Percentiles rank a stretch among this genome's conserved stretches.
phyloP scores from a whole-genome alignment of 2,888 invertebrate species.

The Netelia virgata region DNA sequence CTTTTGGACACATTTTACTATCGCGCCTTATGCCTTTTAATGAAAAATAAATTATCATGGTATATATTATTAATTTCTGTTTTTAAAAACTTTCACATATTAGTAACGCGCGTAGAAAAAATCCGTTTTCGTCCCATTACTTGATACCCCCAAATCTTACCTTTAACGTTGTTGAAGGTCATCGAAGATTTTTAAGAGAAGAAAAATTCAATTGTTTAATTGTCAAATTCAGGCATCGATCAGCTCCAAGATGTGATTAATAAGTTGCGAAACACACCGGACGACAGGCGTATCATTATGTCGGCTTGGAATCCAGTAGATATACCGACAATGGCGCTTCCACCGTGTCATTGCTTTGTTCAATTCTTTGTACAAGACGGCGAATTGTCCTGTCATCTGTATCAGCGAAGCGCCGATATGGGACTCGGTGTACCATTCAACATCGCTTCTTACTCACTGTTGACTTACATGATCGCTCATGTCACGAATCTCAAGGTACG shows the following conservation, averaged over 20 bases:
- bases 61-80: too few relatives aligned
- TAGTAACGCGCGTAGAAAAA: too few relatives aligned
- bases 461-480: constrained; percentile 98
- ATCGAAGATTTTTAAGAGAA: constrained; percentile 7
- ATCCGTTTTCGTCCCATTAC: too few relatives aligned
- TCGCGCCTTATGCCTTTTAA: too few relatives aligned
- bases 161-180: too few relatives aligned
- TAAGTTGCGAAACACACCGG: constrained; percentile 92
- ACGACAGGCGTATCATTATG: constrained; percentile 96
- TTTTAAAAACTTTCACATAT: too few relatives aligned
- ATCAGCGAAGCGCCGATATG: constrained; percentile 99
- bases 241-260: constrained; percentile 93
- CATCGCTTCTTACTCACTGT: constrained; percentile 97
- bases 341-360: constrained; percentile 97
- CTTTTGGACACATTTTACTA: too few relatives aligned
- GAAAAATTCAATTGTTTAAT: background rate
- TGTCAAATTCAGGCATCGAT: constrained; percentile 91
- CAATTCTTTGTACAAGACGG: constrained; percentile 96
- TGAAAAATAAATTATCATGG: too few relatives aligned
- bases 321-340: constrained; percentile 96
- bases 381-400: constrained; percentile 95
- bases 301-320: constrained; percentile 98
- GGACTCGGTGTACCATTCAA: constrained; percentile 99
- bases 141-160: too few relatives aligned
- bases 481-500: constrained; percentile 94